Evolutionary conservation across 2,888 invertebrate species (phyloP).

Genomic region (Saturnia pavonia): DNA sequence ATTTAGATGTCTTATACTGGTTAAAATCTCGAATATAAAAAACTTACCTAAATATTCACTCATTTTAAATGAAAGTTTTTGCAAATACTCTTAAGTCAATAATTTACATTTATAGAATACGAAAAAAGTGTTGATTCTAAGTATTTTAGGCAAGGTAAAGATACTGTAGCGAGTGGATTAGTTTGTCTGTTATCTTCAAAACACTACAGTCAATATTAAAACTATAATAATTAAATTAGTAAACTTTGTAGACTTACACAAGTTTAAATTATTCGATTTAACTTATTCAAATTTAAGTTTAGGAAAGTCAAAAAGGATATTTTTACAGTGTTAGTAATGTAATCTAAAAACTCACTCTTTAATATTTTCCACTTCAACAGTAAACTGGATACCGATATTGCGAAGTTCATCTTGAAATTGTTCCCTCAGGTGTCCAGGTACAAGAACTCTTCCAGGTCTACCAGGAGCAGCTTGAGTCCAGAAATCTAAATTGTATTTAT

Average conservation of each 20-base stretch:
- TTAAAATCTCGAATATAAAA: background rate
- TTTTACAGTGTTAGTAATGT: background rate
- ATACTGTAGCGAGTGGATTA: background rate
- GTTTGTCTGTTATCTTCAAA: background rate
- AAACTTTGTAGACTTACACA: background rate
- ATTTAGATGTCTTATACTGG: no score
- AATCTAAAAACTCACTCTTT: constrained; percentile 51
- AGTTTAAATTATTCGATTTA: background rate
- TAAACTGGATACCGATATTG: constrained; percentile 41
- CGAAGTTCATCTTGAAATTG: constrained; percentile 43
- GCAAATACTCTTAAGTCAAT: background rate
- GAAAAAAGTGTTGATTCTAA: background rate
- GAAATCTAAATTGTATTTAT: constrained; percentile 44
- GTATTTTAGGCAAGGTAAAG: background rate
- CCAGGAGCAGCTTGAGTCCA: constrained; percentile 50
- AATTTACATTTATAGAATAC: background rate
- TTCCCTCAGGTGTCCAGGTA: constrained; percentile 40
- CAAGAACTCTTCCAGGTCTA: constrained; percentile 47
- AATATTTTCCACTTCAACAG: constrained; percentile 49
- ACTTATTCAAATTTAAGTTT: background rate
- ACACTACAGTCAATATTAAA: background rate
- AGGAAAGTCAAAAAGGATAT: background rate
- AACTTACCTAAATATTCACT: background rate
- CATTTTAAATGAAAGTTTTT: background rate
- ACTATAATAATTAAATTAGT: background rate